phyloP scores from a whole-genome alignment of 2,797 vertebrate species.

The Sitta carolinensis region DNA sequence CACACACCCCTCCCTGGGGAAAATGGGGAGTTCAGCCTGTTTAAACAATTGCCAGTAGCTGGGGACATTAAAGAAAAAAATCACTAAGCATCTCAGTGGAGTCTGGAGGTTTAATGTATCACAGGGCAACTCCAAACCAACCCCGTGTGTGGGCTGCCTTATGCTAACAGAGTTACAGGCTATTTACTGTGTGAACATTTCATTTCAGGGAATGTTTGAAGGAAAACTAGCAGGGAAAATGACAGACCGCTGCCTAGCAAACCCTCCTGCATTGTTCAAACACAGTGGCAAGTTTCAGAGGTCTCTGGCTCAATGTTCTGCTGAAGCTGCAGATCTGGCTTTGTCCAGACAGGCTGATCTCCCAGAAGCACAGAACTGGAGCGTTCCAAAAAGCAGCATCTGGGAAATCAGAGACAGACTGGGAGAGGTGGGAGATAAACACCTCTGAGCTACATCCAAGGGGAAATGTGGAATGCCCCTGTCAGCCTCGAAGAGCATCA shows the following conservation, averaged over 20 bases:
- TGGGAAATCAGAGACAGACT: conserved; percentile 9
- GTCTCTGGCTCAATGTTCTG: conserved; percentile 28
- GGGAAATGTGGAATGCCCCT: neutral
- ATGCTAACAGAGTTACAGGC: neutral
- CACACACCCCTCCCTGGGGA: neutral
- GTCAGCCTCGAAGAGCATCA: neutral
- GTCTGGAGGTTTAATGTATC: neutral
- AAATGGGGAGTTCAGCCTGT: neutral
- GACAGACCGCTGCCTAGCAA: conserved; percentile 30
- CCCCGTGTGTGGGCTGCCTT: neutral
- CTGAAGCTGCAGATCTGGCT: conserved; percentile 50
- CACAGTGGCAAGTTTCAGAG: conserved; percentile 34
- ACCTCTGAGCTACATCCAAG: neutral
- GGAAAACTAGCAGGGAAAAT: neutral
- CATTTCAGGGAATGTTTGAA: neutral
- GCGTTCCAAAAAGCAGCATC: conserved; percentile 14
- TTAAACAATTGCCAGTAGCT: neutral
- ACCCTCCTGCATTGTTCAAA: conserved; percentile 16
- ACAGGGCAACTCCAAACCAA: neutral
- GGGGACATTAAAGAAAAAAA: neutral
- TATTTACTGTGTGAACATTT: neutral
- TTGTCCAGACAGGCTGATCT: conserved; percentile 13
- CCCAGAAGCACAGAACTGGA: conserved; percentile 7
- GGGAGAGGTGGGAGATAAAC: neutral
- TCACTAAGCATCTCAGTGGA: neutral